Percentiles rank a stretch among this genome's conserved stretches.
Conservation (phyloP, 1,140 invertebrate species). For the Bombus superbus region DNA sequence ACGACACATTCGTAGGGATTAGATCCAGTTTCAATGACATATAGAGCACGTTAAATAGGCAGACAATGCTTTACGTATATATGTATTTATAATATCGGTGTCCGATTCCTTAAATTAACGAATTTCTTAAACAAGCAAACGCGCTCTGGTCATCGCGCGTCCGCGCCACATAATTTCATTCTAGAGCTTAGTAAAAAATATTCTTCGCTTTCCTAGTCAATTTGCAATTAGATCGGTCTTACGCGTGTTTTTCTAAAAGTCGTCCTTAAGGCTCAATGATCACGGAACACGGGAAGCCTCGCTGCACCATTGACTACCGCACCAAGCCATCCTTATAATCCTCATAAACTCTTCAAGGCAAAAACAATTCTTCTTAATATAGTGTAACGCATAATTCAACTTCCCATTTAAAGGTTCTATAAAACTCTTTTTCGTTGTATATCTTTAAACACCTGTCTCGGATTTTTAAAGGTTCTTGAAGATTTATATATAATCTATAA, state of each 20-base stretch:
- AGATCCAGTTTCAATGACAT: not conserved
- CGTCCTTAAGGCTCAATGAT: not conserved
- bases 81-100: not conserved
- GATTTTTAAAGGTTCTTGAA: too few species aligned
- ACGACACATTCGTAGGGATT: not conserved
- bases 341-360: constrained; percentile 11
- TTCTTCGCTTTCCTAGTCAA: constrained; percentile 21
- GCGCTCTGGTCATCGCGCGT: constrained; percentile 10
- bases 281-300: constrained; percentile 12
- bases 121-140: constrained; percentile 3
- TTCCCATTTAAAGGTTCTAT: too few species aligned
- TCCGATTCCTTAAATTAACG: not conserved
- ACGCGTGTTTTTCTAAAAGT: not conserved
- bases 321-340: not conserved
- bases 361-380: constrained; percentile 15
- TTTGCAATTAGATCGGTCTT: not conserved
- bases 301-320: not conserved
- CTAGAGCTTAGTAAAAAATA: constrained; percentile 58
- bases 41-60: constrained; percentile 8
- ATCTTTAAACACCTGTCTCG: too few species aligned
- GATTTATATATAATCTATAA: too few species aligned
- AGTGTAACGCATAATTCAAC: too few species aligned
- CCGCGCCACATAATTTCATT: not conserved
- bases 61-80: not conserved
- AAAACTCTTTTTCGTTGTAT: too few species aligned